phyloP scores from a whole-genome alignment of 2,113 vertebrate genomes.

The Peromyscus maniculatus region DNA sequence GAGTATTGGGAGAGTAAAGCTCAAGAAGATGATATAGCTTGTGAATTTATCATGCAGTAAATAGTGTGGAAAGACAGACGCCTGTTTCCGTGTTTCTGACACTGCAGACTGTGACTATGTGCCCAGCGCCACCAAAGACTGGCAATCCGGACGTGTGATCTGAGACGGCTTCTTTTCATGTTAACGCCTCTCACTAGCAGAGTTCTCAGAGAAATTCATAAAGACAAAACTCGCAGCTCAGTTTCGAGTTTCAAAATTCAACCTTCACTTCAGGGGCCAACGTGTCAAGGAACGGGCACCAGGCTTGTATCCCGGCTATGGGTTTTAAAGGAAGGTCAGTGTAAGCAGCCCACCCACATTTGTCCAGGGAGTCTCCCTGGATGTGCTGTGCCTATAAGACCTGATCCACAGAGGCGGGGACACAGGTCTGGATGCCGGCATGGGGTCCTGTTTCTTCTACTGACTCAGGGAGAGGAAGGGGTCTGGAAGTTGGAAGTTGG shows the following conservation, averaged over 20 bases:
- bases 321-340: not conserved
- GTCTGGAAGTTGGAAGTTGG: too few relatives aligned
- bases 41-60: not conserved
- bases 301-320: not conserved
- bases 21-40: not conserved
- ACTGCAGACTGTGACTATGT: not conserved
- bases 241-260: not conserved
- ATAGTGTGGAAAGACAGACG: not conserved
- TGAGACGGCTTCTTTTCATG: not conserved
- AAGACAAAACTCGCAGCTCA: not conserved
- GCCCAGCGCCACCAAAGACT: too few relatives aligned
- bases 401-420: rapidly evolving
- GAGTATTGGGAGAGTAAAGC: not conserved
- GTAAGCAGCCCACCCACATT: rapidly evolving
- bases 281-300: not conserved
- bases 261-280: not conserved
- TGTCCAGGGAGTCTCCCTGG: not conserved
- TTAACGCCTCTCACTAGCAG: not conserved
- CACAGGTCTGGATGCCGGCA: not conserved
- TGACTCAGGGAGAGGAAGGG: not conserved
- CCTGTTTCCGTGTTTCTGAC: not conserved
- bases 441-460: not conserved
- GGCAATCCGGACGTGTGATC: not conserved
- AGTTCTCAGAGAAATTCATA: not conserved
- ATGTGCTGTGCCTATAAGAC: too few relatives aligned